A percentile compares a stretch with the other conserved stretches of the same genome.
Evolutionary conservation across 2,113 vertebrate species (phyloP).

Genomic region (Agapornis roseicollis): DNA sequence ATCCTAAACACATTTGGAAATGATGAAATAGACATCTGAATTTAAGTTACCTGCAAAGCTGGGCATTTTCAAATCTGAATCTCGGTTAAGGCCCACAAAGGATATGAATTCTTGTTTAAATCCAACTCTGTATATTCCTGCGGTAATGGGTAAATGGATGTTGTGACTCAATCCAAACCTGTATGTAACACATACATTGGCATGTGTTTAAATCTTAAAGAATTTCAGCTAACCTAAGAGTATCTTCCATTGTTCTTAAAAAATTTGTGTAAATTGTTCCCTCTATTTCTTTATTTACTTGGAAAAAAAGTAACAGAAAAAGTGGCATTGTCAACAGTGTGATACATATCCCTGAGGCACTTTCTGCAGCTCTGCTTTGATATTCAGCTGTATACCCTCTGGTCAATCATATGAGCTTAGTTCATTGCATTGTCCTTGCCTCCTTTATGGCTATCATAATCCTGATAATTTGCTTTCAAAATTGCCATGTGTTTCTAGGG

Average conservation of each 20-base stretch:
- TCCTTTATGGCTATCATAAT: background rate
- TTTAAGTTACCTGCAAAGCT: background rate
- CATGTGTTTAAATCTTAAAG: background rate
- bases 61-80: background rate
- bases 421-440: background rate
- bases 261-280: background rate
- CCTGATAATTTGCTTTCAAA: background rate
- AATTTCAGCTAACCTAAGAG: background rate
- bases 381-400: background rate
- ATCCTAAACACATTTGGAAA: background rate
- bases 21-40: background rate
- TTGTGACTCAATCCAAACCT: background rate
- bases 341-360: background rate
- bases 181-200: background rate
- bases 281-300: background rate
- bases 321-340: background rate
- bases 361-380: background rate
- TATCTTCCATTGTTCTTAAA: background rate
- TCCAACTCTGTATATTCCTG: background rate
- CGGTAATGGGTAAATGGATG: accelerated
- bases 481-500: background rate
- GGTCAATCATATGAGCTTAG: background rate
- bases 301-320: background rate
- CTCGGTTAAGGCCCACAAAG: background rate
- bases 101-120: background rate